These are phyloP conservation scores for Excalfactoria chinensis DNA, from an alignment of 2,113 vertebrate species.

Conservation along the genomic window DNA sequence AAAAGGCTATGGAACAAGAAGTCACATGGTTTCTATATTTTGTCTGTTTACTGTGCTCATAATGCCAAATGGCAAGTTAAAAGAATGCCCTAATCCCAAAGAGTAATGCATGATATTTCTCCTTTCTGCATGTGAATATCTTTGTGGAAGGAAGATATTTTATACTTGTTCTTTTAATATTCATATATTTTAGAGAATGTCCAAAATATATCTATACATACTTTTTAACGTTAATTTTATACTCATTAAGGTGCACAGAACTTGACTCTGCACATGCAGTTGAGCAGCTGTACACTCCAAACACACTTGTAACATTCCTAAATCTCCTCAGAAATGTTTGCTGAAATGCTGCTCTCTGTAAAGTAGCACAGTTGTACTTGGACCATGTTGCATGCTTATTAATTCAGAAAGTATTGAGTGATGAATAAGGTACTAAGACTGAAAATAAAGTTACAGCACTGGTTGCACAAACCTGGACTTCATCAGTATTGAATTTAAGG, in stretches of 20 bases:
- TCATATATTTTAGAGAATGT: neutral
- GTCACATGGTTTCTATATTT: constrained; percentile 77
- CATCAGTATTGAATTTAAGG: neutral
- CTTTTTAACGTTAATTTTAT: neutral
- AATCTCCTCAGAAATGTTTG: neutral
- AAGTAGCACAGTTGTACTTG: neutral
- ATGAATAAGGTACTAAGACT: neutral
- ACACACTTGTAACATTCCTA: neutral
- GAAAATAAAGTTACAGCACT: neutral
- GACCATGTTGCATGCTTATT: neutral
- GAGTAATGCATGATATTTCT: constrained; percentile 58
- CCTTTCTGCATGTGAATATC: constrained; percentile 51
- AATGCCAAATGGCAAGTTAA: constrained; percentile 60
- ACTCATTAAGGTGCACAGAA: neutral
- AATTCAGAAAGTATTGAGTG: neutral
- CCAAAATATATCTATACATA: neutral
- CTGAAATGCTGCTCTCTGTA: neutral
- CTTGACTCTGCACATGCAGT: neutral
- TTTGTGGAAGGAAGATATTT: neutral
- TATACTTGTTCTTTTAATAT: neutral
- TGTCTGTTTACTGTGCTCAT: constrained; percentile 66
- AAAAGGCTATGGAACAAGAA: constrained; percentile 70
- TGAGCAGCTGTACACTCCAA: neutral
- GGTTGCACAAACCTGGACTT: neutral
- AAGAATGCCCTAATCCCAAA: constrained; percentile 66